These are phyloP conservation scores for Pteromalus puparum DNA, from an alignment of 1,140 invertebrate genomes.

Conservation along the genomic window DNA sequence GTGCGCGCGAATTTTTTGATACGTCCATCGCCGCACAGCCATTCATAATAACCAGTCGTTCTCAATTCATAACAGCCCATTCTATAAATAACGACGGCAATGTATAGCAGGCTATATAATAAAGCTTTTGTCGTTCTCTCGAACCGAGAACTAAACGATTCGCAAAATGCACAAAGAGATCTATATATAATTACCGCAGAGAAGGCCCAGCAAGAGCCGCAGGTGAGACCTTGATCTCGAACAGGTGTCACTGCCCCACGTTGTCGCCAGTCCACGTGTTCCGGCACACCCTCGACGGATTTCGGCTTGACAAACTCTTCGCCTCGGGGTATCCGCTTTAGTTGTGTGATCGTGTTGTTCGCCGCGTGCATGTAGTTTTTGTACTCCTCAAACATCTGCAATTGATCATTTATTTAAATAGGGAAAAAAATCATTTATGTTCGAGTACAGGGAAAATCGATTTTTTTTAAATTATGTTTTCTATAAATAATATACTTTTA, in stretches of 20 bases:
- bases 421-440: no score
- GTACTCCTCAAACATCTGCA: constrained; percentile 40
- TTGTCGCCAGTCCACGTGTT: constrained; percentile 89
- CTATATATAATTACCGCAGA: constrained; percentile 79
- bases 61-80: background rate
- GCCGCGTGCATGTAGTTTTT: constrained; percentile 30
- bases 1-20: background rate
- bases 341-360: constrained; percentile 33
- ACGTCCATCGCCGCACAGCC: background rate
- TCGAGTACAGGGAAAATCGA: no score
- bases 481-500: no score
- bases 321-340: constrained; percentile 62
- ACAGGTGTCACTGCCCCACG: constrained; percentile 92
- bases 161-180: no score
- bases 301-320: constrained; percentile 82
- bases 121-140: background rate
- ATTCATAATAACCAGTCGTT: background rate
- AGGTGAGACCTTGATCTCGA: constrained; percentile 92
- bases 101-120: background rate
- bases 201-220: constrained; percentile 97
- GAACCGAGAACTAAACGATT: background rate
- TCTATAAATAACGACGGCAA: background rate
- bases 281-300: constrained; percentile 83
- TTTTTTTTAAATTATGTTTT: no score
- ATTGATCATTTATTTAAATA: no score